A percentile compares a stretch with the other conserved stretches of the same genome.
These are phyloP conservation scores for Morbakka virulenta DNA, from an alignment of 30 jellyfish, hydroid and myxozoan genomes.

Conservation along the genomic window DNA sequence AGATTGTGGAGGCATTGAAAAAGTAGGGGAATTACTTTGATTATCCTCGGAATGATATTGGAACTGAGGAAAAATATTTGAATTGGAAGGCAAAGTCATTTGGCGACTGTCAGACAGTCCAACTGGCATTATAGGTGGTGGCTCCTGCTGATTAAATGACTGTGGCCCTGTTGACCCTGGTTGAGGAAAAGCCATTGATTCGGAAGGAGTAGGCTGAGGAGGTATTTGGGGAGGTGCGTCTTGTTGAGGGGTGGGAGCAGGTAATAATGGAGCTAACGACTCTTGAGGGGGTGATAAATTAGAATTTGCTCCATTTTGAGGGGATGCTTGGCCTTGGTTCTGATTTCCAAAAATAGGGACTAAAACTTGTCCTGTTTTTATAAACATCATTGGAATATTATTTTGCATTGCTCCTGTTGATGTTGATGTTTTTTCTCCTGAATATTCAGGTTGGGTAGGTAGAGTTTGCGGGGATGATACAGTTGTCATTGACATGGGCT, in stretches of 20 bases:
- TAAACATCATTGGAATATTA: slow-evolving; percentile 91
- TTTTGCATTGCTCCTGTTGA: background rate
- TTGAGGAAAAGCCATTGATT: background rate
- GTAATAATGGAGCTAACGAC: slow-evolving; percentile 15
- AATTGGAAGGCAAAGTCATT: background rate
- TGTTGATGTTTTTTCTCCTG: background rate
- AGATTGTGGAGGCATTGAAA: background rate
- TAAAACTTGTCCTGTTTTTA: slow-evolving; percentile 80
- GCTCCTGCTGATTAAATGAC: background rate
- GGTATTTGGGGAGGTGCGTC: slow-evolving; percentile 33
- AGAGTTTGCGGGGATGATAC: background rate
- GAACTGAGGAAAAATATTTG: background rate
- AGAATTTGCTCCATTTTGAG: slow-evolving; percentile 43
- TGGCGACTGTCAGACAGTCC: slow-evolving; percentile 39
- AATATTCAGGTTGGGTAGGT: background rate
- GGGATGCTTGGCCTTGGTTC: background rate
- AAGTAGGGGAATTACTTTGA: too few relatives aligned
- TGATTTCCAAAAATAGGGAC: slow-evolving; percentile 84
- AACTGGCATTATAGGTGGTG: slow-evolving; percentile 35
- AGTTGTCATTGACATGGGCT: background rate
- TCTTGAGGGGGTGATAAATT: too few relatives aligned
- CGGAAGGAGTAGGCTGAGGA: slow-evolving; percentile 47
- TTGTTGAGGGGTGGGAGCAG: slow-evolving; percentile 4
- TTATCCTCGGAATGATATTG: background rate
- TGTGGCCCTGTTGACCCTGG: slow-evolving; percentile 39